Percentiles rank a stretch among this genome's conserved stretches.
Conservation (phyloP, 1,140 invertebrate species). For the Lucilia sericata region DNA sequence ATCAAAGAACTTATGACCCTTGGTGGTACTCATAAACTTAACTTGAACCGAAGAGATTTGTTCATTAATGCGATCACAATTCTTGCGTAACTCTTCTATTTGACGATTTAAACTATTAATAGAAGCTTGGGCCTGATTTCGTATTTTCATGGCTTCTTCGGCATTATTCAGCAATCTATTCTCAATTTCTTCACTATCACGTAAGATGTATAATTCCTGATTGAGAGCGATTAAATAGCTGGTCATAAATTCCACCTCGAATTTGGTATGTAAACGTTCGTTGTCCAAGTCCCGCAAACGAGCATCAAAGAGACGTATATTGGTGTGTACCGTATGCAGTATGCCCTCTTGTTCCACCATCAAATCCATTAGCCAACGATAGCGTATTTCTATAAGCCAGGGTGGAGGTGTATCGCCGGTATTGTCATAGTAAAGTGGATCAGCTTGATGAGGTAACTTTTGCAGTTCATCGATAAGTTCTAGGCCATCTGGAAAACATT, state of each 20-base stretch:
- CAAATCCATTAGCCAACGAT: slow-evolving; percentile 65
- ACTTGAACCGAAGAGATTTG: slow-evolving; percentile 71
- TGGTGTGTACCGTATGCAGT: slow-evolving; percentile 71
- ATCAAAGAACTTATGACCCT: slow-evolving; percentile 79
- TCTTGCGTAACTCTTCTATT: slow-evolving; percentile 72
- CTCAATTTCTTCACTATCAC: slow-evolving; percentile 81
- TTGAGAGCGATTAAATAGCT: slow-evolving; percentile 80
- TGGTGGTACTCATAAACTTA: slow-evolving; percentile 73
- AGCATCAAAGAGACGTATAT: slow-evolving; percentile 76
- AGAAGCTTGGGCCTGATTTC: slow-evolving; percentile 67
- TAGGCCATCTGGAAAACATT: neutral
- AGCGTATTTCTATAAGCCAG: slow-evolving; percentile 57
- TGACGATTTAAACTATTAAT: slow-evolving; percentile 71
- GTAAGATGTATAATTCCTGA: slow-evolving; percentile 82
- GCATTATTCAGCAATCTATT: slow-evolving; percentile 72
- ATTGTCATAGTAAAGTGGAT: slow-evolving; percentile 53
- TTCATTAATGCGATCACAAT: slow-evolving; percentile 72
- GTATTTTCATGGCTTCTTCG: slow-evolving; percentile 70
- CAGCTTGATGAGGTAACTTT: slow-evolving; percentile 47
- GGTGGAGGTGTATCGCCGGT: slow-evolving; percentile 52
- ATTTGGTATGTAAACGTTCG: slow-evolving; percentile 74
- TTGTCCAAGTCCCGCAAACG: slow-evolving; percentile 73
- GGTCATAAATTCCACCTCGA: slow-evolving; percentile 75
- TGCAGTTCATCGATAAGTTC: slow-evolving; percentile 40
- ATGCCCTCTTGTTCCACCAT: slow-evolving; percentile 75